Evolutionary conservation across 2,888 invertebrate species (phyloP).

Genomic region (Idaea dimidiata): DNA sequence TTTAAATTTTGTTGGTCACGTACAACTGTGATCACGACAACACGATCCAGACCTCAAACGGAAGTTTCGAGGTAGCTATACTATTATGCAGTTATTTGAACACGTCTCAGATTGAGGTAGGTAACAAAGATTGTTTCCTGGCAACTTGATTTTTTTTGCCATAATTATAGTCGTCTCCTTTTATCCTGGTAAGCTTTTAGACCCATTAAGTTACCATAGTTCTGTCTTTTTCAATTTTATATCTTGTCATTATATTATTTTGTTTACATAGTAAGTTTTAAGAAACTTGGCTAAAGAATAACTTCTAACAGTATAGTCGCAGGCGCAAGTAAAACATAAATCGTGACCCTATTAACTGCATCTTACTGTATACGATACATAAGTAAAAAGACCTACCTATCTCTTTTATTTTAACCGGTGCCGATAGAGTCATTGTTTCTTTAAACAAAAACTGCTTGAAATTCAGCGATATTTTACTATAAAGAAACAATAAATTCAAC

Average conservation of each 20-base stretch:
- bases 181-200: conserved; percentile 9
- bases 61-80: conserved; percentile 45
- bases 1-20: conserved; percentile 58
- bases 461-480: conserved; percentile 16
- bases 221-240: not conserved
- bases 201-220: conserved; percentile 1
- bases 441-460: conserved; percentile 16
- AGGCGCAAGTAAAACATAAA: conserved; percentile 3
- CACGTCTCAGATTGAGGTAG: conserved; percentile 33
- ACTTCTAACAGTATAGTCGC: not conserved
- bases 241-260: not conserved
- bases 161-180: conserved; percentile 14
- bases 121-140: conserved; percentile 36
- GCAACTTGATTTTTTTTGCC: conserved; percentile 19
- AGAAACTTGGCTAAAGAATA: not conserved
- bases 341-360: conserved; percentile 14
- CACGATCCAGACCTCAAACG: conserved; percentile 46
- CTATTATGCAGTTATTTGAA: conserved; percentile 52
- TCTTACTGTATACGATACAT: conserved; percentile 11
- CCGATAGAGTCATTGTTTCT: conserved; percentile 16
- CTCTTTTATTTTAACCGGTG: conserved; percentile 9
- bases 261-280: not conserved
- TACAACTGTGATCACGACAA: conserved; percentile 60
- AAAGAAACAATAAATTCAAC: conserved; percentile 15
- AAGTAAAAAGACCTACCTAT: not conserved